phyloP scores from a whole-genome alignment of 2,888 invertebrate species.

The Cataglyphis albicans region DNA sequence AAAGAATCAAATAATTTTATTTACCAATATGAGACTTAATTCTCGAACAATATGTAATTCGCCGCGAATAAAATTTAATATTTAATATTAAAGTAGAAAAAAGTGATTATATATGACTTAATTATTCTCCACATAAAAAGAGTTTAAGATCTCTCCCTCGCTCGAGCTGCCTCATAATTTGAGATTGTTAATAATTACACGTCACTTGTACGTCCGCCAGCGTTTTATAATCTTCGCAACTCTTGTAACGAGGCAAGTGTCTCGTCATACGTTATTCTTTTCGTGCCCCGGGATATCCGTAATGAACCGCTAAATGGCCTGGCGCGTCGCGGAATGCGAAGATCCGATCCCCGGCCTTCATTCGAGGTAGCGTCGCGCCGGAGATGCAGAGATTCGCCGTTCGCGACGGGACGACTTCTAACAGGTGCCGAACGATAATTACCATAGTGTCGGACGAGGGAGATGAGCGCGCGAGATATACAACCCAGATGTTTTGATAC shows the following conservation, averaged over 20 bases:
- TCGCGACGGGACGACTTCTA: conserved; percentile 55
- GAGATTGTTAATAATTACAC: conserved; percentile 5
- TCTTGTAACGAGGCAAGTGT: conserved; percentile 17
- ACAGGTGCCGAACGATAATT: conserved; percentile 75
- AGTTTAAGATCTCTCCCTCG: neutral
- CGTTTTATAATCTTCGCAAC: conserved; percentile 15
- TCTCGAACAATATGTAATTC: neutral
- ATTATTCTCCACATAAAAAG: neutral
- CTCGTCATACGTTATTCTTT: conserved; percentile 14
- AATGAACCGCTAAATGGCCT: conserved; percentile 48
- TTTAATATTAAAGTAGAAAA: neutral
- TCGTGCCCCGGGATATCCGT: conserved; percentile 30
- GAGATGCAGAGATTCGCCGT: conserved; percentile 33
- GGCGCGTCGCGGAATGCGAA: conserved; percentile 35
- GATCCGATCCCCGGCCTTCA: neutral
- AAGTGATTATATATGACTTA: neutral
- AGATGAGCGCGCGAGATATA: conserved; percentile 65
- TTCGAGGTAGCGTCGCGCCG: conserved; percentile 26
- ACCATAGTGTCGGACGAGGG: conserved; percentile 58
- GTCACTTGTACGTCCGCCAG: neutral
- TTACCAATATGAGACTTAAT: neutral
- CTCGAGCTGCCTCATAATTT: neutral
- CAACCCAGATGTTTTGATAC: conserved; percentile 71
- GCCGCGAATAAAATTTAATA: neutral
- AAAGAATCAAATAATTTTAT: neutral